These are phyloP conservation scores for Frankliniella fusca DNA, from an alignment of 2,888 invertebrate genomes.

Conservation along the genomic window DNA sequence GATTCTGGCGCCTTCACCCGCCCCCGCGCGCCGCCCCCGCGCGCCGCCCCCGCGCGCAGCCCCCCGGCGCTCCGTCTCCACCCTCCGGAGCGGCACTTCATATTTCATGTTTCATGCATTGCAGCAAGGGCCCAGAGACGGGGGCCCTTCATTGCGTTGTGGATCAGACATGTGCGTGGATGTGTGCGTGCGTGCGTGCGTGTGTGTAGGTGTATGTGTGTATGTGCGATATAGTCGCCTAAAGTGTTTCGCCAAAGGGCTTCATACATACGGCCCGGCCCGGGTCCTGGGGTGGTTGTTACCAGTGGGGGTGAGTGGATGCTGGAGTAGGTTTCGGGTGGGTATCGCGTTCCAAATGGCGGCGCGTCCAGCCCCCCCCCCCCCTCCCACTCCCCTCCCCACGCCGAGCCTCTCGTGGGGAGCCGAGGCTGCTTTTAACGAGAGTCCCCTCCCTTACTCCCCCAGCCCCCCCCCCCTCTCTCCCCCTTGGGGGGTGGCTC, in stretches of 20 bases:
- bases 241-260: too few relatives aligned
- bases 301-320: not conserved
- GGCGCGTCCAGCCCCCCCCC: not conserved
- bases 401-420: too few relatives aligned
- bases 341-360: constrained; percentile 25
- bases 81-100: not conserved
- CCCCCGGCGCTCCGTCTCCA: not conserved
- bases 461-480: not conserved
- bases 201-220: not conserved
- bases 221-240: not conserved
- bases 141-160: not conserved
- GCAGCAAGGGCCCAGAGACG: not conserved
- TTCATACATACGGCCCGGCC: not conserved
- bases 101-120: constrained; percentile 24
- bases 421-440: too few relatives aligned
- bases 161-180: not conserved
- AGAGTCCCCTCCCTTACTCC: too few relatives aligned
- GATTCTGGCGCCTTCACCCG: not conserved
- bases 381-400: not conserved
- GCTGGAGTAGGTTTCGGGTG: not conserved
- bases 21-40: not conserved
- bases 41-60: not conserved
- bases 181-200: not conserved
- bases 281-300: too few relatives aligned
- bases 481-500: not conserved